Evolutionary conservation across 2,113 vertebrate genomes (phyloP), one percentile per base, ranked within the genome.

Genomic region (Scortum barcoo): DNA sequence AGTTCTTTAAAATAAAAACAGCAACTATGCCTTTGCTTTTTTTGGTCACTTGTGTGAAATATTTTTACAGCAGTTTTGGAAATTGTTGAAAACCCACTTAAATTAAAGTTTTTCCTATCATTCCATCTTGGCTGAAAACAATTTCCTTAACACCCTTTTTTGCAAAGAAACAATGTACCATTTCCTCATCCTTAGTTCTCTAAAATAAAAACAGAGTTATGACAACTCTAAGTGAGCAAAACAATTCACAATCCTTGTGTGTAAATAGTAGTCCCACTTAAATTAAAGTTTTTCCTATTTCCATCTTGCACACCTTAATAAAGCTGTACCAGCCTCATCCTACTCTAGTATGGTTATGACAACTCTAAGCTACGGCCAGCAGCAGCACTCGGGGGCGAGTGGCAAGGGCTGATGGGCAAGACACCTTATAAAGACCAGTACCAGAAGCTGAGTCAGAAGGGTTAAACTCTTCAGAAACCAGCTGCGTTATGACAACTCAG

Each of bases 331-430:
- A 83, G 89, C 78, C 74, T 91, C 88, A 78, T 91, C 81, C 84
- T 76, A 85, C 78, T 71, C 65, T 88, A 95, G 80, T 91, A 96
- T 96, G 95, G 94, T 93, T 94, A 95, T 93, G 95, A 95, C 46
- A 93, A 92, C 93, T 92, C 94, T 38, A 93, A 85, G 86, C 91
- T 42, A 76, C 66, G 91, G 80, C 92, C 87, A 77, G 92, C 92
- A 88, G 38, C 86, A 88, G 80, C 82, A 70, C 70, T 56, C 56
- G 78, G n/a, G 67, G 84, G 8, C 78, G 87, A 78, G 93, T 80
- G 16, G 69, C 86, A 16, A 75, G 68, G 83, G 76, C 81, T 7
- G 75, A 81, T 0, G 71, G 80, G n/a, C 90, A 91, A 60, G 84
- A 89, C 63, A n/a, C n/a, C n/a, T n/a, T n/a, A n/a, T n/a, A 70